Percentiles rank a stretch among this genome's conserved stretches.
Conservation (phyloP, 92 coral and sea anemone species). For the Scolanthus callimorphus region DNA sequence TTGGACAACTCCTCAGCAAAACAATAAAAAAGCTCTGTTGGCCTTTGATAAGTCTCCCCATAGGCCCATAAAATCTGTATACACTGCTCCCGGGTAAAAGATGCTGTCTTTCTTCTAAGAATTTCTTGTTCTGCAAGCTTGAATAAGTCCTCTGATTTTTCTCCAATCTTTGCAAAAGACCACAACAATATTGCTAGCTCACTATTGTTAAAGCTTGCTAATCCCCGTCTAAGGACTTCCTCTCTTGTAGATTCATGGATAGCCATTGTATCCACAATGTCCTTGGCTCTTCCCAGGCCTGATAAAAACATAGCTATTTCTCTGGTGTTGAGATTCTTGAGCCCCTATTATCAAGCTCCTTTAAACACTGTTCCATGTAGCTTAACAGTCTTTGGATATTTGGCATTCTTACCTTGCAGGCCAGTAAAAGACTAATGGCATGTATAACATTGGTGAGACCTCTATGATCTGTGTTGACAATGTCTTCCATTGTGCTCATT, state of each 20-base stretch:
- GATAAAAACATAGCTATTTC: slow-evolving; percentile 37
- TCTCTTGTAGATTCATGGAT: slow-evolving; percentile 2
- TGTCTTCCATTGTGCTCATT: slow-evolving; percentile 1
- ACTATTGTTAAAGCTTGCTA: slow-evolving; percentile 18
- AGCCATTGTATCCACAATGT: slow-evolving; percentile 7
- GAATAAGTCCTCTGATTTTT: slow-evolving; percentile 18
- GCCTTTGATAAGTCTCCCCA: slow-evolving; percentile 19
- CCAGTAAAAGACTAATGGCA: slow-evolving; percentile 20
- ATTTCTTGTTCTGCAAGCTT: slow-evolving; percentile 35
- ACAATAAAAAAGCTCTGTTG: slow-evolving; percentile 9
- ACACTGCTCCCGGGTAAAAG: slow-evolving; percentile 31
- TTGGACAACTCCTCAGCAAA: slow-evolving; percentile 32
- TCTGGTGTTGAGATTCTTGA: slow-evolving; percentile 4
- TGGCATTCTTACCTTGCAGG: slow-evolving; percentile 3
- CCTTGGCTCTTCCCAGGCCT: slow-evolving; percentile 35
- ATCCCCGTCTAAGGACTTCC: slow-evolving; percentile 23
- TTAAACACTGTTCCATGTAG: slow-evolving; percentile 8
- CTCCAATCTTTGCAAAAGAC: slow-evolving; percentile 35
- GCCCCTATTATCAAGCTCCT: slow-evolving; percentile 18
- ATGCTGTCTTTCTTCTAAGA: slow-evolving; percentile 13
- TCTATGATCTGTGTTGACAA: slow-evolving; percentile 14
- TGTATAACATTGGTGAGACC: slow-evolving; percentile 31
- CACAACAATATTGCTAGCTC: slow-evolving; percentile 26
- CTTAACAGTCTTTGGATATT: slow-evolving; percentile 7
- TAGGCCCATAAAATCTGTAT: slow-evolving; percentile 32